These are phyloP conservation scores for Oscheius sp. DNA, from an alignment of 2,888 invertebrate species.

Conservation along the genomic window DNA sequence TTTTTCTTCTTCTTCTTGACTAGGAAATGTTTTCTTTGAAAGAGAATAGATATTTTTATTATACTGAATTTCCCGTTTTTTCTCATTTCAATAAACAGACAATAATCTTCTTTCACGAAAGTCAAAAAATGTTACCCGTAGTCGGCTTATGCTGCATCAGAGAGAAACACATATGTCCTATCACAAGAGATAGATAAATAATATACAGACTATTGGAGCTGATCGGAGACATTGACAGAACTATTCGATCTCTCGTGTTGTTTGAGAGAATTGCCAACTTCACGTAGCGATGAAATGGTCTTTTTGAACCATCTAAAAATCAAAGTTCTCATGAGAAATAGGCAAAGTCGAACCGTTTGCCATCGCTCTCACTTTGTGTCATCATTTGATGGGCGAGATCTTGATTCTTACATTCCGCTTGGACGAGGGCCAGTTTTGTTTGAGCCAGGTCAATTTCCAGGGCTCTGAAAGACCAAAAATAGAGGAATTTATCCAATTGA, in stretches of 20 bases:
- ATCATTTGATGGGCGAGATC: constrained; percentile 82
- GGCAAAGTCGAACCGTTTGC: constrained; percentile 21
- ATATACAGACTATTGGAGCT: background rate
- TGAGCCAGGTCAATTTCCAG: constrained; percentile 94
- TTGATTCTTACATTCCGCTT: constrained; percentile 76
- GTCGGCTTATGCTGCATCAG: too few relatives aligned
- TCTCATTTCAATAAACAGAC: too few relatives aligned
- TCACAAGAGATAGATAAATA: too few relatives aligned
- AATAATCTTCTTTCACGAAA: too few relatives aligned
- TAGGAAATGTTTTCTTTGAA: too few relatives aligned
- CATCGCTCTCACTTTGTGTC: constrained; percentile 55
- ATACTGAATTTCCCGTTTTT: too few relatives aligned
- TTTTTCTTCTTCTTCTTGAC: too few relatives aligned
- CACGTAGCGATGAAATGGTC: constrained; percentile 81
- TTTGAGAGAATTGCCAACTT: constrained; percentile 69
- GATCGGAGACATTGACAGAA: constrained; percentile 43
- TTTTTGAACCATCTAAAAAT: constrained; percentile 81
- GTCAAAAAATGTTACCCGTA: too few relatives aligned
- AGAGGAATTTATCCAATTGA: background rate
- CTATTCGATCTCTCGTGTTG: constrained; percentile 60
- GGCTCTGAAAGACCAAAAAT: constrained; percentile 44
- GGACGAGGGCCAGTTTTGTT: constrained; percentile 94
- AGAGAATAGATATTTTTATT: too few relatives aligned
- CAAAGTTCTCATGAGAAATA: background rate
- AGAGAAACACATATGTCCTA: too few relatives aligned